phyloP scores from a whole-genome alignment of 2,888 invertebrate genomes.

The Apotomis capreana region DNA sequence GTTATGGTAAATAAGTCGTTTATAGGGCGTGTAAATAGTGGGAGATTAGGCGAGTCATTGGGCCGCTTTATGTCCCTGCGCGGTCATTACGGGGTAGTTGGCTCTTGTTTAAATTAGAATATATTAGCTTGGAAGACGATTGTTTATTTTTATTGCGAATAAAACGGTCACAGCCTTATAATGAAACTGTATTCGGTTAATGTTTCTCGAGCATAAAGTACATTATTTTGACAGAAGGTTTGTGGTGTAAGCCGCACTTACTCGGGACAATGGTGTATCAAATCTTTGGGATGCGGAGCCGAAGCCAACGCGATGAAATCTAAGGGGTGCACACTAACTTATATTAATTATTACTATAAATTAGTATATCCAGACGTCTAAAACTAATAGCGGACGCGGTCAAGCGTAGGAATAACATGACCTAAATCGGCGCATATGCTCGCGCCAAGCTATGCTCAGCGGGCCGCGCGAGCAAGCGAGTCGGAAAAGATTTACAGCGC shows the following conservation, averaged over 20 bases:
- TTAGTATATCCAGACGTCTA: neutral
- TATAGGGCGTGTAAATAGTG: slow-evolving; percentile 43
- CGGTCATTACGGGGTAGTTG: slow-evolving; percentile 26
- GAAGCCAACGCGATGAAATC: too few species aligned
- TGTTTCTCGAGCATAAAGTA: neutral
- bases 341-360: too few species aligned
- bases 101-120: slow-evolving; percentile 34
- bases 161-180: slow-evolving; percentile 11
- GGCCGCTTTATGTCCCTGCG: slow-evolving; percentile 15
- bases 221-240: too few species aligned
- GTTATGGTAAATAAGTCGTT: slow-evolving; percentile 44
- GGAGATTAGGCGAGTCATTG: slow-evolving; percentile 29
- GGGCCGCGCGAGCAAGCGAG: slow-evolving; percentile 9
- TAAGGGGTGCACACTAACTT: too few species aligned
- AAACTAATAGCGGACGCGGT: neutral
- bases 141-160: slow-evolving; percentile 31
- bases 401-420: slow-evolving; percentile 7
- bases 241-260: too few species aligned
- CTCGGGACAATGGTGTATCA: too few species aligned
- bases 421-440: slow-evolving; percentile 17
- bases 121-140: slow-evolving; percentile 20
- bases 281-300: too few species aligned
- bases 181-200: neutral
- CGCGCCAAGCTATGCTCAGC: slow-evolving; percentile 8
- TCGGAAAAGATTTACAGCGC: slow-evolving; percentile 26